phyloP scores from a whole-genome alignment of 1,140 invertebrate species.

The Psilanteris sp. region DNA sequence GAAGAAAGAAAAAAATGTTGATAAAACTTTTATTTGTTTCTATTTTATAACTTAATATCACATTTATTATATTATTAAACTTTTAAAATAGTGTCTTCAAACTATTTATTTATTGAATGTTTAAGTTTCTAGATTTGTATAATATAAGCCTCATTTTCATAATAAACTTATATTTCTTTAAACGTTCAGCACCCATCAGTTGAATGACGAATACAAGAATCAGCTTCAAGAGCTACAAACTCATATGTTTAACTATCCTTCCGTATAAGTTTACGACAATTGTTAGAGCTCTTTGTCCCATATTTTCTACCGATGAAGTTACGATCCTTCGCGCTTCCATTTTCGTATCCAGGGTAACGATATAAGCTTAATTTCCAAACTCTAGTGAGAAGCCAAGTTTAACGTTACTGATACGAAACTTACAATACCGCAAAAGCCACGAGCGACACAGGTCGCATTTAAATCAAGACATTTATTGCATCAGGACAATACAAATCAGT shows the following conservation, averaged over 20 bases:
- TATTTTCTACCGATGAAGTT: conserved; percentile 52
- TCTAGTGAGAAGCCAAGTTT: conserved; percentile 53
- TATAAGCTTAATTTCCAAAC: conserved; percentile 57
- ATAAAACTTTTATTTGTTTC: no score
- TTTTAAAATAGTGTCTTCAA: no score
- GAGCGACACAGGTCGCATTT: conserved; percentile 23
- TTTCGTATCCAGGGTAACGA: conserved; percentile 24
- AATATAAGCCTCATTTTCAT: no score
- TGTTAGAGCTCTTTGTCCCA: conserved; percentile 35
- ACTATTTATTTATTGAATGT: no score
- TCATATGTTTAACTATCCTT: background rate
- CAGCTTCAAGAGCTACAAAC: conserved; percentile 18
- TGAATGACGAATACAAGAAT: conserved; percentile 19
- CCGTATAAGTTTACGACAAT: conserved; percentile 22
- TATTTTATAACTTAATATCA: no score
- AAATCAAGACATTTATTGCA: conserved; percentile 41
- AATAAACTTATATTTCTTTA: no score
- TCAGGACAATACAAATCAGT: conserved; percentile 40
- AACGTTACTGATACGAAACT: conserved; percentile 35
- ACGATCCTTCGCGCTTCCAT: conserved; percentile 33
- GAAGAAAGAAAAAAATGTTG: no score
- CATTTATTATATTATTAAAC: no score
- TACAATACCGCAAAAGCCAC: conserved; percentile 38
- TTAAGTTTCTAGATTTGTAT: no score
- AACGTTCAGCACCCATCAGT: conserved; percentile 12